Base-by-base conservation (phyloP, 2,888 invertebrate genomes). In the Erebia aethiops region DNA sequence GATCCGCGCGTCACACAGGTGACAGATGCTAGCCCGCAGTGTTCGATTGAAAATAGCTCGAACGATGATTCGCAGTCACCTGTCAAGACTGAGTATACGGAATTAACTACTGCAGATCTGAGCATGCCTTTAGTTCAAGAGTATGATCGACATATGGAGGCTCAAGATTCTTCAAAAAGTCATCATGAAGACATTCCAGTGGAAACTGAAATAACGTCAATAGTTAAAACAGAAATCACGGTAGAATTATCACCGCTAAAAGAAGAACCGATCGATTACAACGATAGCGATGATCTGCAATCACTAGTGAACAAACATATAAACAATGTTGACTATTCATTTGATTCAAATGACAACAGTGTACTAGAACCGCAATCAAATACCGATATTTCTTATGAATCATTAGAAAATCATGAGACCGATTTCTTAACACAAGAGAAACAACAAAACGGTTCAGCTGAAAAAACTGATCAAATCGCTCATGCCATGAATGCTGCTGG, bases 401-500 rank as follows among this genome's bases (percentile, higher is more conserved):
- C 76, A 61, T 54, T 76, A 57, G 73, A 76, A 69, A 71, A 78
- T 71, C 69, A 51, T 73, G 78, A 67, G 14, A 49, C 69, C 8
- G 74, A 75, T 63, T 67, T 69, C 60, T 71, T 71, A 49, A 26
- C 70, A 21, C 76, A 79, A 60, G 80, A 82, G 35, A 79, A 76
- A 43, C 67, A 81, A 64, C 83, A 84, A 71, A 87, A 85, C 74
- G 83, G 83, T 60, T 71, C 78, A 1, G 49, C 77, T 1, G 88
- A 89, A 66, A 93, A 91, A 77, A 84, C 83, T 0, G 90, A 92
- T 76, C 92, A 92, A 83, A 87, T 93, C 49, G 91, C 90, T 14
- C 87, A 92, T 77, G 92, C 92, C 1, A 93, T 93, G 92, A 91
- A 82, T 75, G 92, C 92, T 63, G 92, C 92, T 8, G 91, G 92